Evolutionary conservation across 2,888 invertebrate genomes (phyloP).

Genomic region (Chalcis sispes): DNA sequence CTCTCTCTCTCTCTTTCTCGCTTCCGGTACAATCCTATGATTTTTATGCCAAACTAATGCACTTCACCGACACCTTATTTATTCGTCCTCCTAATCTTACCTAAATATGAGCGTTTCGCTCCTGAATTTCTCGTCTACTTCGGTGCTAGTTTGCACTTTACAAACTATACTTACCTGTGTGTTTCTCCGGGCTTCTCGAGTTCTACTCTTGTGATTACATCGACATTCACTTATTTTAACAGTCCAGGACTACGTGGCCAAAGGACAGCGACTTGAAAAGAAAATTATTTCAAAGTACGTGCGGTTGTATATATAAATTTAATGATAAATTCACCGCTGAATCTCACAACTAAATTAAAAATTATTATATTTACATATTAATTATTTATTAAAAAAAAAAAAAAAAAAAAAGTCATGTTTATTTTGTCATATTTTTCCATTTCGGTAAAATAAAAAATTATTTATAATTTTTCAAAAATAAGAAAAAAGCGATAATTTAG

Average conservation of each 20-base stretch:
- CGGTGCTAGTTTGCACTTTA: too few relatives aligned
- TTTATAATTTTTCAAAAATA: background rate
- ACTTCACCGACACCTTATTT: conserved; percentile 28
- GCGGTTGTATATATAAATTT: too few relatives aligned
- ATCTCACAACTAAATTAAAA: too few relatives aligned
- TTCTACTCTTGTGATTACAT: background rate
- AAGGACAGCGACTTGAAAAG: too few relatives aligned
- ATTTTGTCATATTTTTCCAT: too few relatives aligned
- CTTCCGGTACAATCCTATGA: background rate
- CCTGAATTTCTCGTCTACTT: too few relatives aligned
- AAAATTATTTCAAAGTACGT: too few relatives aligned
- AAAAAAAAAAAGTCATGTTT: too few relatives aligned
- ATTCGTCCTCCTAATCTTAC: conserved; percentile 20
- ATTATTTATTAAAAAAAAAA: too few relatives aligned
- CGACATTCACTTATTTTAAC: background rate
- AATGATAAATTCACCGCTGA: too few relatives aligned
- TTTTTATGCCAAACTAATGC: conserved; percentile 34
- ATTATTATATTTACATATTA: too few relatives aligned
- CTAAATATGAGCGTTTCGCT: background rate
- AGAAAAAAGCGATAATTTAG: too few relatives aligned
- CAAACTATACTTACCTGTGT: background rate
- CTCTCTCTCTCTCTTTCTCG: background rate
- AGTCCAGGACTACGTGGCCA: background rate
- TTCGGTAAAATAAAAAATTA: background rate
- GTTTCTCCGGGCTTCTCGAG: background rate